A percentile compares a stretch with the other conserved stretches of the same genome.
phyloP scores from a whole-genome alignment of 2,888 invertebrate genomes.

The Caenorhabditis drosophilae region DNA sequence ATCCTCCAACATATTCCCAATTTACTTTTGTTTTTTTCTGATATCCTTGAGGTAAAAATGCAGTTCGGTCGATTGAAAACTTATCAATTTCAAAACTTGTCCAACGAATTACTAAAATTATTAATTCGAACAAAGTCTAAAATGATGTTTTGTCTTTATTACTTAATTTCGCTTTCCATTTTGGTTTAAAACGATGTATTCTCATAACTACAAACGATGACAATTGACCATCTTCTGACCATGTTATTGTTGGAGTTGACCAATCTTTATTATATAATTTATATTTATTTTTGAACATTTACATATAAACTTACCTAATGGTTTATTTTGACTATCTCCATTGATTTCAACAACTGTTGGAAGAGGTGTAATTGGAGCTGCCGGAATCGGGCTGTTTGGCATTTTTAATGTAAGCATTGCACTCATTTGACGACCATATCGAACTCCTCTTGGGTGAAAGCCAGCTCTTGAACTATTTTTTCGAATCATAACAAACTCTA shows the following conservation, averaged over 20 bases:
- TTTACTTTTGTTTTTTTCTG: conserved; percentile 41
- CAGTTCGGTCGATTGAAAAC: conserved; percentile 23
- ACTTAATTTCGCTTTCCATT: conserved; percentile 51
- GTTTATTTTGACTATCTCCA: not conserved
- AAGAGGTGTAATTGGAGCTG: conserved; percentile 26
- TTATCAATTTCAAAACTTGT: conserved; percentile 46
- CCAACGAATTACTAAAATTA: conserved; percentile 39
- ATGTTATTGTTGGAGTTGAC: conserved; percentile 19
- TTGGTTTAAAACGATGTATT: conserved; percentile 45
- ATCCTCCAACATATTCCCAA: conserved; percentile 43
- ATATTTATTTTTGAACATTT: not conserved
- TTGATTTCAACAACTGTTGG: conserved; percentile 20
- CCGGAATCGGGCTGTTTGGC: conserved; percentile 34
- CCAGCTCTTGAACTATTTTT: conserved; percentile 49
- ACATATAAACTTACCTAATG: conserved; percentile 1
- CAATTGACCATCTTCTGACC: conserved; percentile 32
- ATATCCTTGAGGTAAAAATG: conserved; percentile 47
- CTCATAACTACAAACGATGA: conserved; percentile 42
- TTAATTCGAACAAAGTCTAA: not conserved
- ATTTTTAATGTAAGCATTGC: conserved; percentile 32
- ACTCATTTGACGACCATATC: conserved; percentile 32
- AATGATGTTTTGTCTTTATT: not conserved
- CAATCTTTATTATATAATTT: too few species aligned
- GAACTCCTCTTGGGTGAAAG: conserved; percentile 43
- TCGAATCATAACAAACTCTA: conserved; percentile 49